Conservation (phyloP, 2,797 vertebrate genomes). For the Salmo trutta region DNA sequence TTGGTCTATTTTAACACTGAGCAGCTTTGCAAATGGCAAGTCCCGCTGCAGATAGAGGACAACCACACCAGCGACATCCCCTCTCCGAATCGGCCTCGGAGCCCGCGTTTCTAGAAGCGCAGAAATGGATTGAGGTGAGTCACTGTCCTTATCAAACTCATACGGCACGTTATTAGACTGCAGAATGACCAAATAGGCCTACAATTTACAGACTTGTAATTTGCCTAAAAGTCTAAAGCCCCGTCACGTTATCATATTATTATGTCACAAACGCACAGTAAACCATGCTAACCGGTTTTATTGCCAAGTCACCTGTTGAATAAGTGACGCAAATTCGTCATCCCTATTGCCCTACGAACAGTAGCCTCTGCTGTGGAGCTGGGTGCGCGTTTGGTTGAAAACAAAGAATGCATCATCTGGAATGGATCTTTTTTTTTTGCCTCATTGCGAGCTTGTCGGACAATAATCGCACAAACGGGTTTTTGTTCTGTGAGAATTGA, state of each 20-base stretch:
- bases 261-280: neutral
- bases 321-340: constrained; percentile 37
- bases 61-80: constrained; percentile 76
- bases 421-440: constrained; percentile 68
- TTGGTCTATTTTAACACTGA: constrained; percentile 31
- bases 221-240: constrained; percentile 10
- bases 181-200: constrained; percentile 1
- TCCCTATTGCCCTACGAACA: constrained; percentile 36
- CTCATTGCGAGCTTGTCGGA: constrained; percentile 51
- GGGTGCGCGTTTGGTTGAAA: constrained; percentile 51
- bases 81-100: constrained; percentile 72
- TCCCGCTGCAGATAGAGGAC: constrained; percentile 77
- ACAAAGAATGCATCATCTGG: constrained; percentile 74
- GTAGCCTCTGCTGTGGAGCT: constrained; percentile 34
- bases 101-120: constrained; percentile 86
- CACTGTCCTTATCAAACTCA: neutral
- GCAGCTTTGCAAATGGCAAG: constrained; percentile 84
- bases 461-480: constrained; percentile 65
- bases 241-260: constrained; percentile 9
- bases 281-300: constrained; percentile 24
- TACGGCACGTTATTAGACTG: neutral
- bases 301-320: constrained; percentile 72
- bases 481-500: constrained; percentile 70
- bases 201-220: neutral
- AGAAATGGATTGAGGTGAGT: constrained; percentile 96